Conservation (phyloP, 2,113 vertebrate genomes). For the Pteronura brasiliensis region DNA sequence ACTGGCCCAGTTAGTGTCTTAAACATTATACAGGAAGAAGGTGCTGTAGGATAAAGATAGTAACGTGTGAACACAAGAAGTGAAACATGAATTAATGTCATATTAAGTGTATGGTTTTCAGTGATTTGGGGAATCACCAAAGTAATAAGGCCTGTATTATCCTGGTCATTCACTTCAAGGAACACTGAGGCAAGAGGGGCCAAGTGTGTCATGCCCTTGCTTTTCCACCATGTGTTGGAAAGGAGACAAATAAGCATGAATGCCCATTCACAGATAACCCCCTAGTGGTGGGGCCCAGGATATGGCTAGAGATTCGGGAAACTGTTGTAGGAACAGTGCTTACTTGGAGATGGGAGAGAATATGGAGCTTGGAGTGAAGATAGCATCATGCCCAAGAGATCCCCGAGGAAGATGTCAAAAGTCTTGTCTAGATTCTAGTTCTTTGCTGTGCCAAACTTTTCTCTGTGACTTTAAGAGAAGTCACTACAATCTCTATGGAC, state of each 20-base stretch:
- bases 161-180: neutral
- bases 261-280: neutral
- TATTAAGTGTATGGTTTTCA: neutral
- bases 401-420: neutral
- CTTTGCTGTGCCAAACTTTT: neutral
- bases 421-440: neutral
- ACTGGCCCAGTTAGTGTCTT: neutral
- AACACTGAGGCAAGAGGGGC: neutral
- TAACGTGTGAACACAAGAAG: neutral
- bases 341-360: neutral
- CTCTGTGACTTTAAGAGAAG: neutral
- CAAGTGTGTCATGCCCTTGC: neutral
- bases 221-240: neutral
- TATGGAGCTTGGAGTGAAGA: neutral
- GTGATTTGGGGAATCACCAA: neutral
- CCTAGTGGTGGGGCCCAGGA: neutral
- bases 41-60: neutral
- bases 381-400: neutral
- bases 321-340: neutral
- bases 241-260: neutral
- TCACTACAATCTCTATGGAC: neutral
- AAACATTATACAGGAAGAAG: neutral
- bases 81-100: neutral
- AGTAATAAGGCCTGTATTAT: neutral
- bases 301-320: neutral